A percentile compares a stretch with the other conserved stretches of the same genome.
Conservation (phyloP, 92 coral and sea anemone species). For the Galaxea fascicularis region DNA sequence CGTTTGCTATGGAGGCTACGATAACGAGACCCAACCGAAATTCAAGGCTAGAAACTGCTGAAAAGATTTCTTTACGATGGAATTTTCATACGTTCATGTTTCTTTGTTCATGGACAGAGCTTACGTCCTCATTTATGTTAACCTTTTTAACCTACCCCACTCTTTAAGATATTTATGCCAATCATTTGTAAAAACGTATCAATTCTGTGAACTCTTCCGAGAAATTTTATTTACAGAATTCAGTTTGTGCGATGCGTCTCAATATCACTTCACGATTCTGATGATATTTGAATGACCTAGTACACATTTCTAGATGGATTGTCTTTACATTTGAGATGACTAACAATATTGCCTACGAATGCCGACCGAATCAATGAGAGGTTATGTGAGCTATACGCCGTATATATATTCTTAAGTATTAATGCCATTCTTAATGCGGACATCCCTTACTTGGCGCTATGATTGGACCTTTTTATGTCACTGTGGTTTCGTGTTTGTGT, state of each 20-base stretch:
- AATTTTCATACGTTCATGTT: background rate
- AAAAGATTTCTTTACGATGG: background rate
- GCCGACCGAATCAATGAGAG: too few species aligned
- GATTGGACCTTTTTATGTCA: too few species aligned
- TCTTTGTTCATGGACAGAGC: background rate
- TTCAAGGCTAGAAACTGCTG: background rate
- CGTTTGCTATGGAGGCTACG: background rate
- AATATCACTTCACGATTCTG: background rate
- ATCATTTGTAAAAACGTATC: background rate
- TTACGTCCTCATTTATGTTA: too few species aligned
- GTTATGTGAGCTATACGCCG: too few species aligned
- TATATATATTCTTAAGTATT: too few species aligned
- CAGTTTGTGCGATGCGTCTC: slow-evolving; percentile 15
- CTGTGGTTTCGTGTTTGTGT: too few species aligned
- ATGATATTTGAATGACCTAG: too few species aligned
- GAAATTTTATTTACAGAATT: background rate
- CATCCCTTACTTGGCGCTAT: too few species aligned
- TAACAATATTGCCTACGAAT: background rate
- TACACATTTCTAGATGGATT: too few species aligned
- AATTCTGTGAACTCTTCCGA: slow-evolving; percentile 9
- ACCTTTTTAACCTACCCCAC: background rate
- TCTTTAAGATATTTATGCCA: background rate
- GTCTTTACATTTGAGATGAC: background rate
- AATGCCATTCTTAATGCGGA: too few species aligned
- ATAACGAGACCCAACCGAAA: background rate